A percentile compares a stretch with the other conserved stretches of the same genome.
Conservation (phyloP, 2,113 vertebrate genomes). For the Ochotona princeps region DNA sequence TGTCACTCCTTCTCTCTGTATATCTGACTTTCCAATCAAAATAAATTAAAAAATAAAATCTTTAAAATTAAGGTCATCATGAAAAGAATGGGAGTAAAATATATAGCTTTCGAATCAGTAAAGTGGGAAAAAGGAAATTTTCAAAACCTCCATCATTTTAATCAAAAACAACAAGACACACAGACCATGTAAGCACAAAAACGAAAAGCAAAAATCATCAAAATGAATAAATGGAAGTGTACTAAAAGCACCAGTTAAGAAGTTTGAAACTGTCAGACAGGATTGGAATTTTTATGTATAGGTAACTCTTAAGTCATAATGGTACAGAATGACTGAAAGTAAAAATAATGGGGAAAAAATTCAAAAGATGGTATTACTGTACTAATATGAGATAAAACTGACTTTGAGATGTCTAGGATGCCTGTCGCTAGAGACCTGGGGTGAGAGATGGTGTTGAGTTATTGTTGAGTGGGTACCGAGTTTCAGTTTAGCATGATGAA, state of each 20-base stretch:
- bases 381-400: not conserved
- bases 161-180: not conserved
- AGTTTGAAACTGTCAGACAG: not conserved
- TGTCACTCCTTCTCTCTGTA: no score
- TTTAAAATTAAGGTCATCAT: conserved; percentile 4
- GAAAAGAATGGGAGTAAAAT: conserved; percentile 32
- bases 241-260: not conserved
- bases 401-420: not conserved
- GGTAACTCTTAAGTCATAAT: not conserved
- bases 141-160: not conserved
- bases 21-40: no score
- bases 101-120: not conserved
- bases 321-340: not conserved
- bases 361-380: not conserved
- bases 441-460: not conserved
- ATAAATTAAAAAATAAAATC: no score
- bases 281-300: not conserved
- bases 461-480: not conserved
- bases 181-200: conserved; percentile 26
- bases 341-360: not conserved
- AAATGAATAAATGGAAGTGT: conserved; percentile 1
- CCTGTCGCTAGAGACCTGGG: not conserved
- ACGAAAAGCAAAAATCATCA: conserved; percentile 17
- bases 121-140: not conserved
- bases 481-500: not conserved